Percentiles rank a stretch among this genome's conserved stretches.
Evolutionary conservation across 2,113 vertebrate genomes (phyloP).

Genomic region (Malurus alboscapulatus): DNA sequence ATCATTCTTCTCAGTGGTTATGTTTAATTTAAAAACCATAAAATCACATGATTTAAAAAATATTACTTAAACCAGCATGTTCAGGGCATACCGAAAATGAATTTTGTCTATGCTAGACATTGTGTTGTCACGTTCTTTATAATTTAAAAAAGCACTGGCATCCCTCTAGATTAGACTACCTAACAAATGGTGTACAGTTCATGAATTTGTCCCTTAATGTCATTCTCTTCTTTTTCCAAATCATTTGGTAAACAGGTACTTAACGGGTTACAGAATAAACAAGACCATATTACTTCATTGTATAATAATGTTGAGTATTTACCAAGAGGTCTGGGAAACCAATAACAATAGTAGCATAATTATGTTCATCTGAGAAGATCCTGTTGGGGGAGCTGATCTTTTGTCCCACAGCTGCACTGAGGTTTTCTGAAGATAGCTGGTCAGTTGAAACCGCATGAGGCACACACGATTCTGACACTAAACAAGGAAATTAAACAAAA

Average conservation of each 20-base stretch:
- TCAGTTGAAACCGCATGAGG: constrained; percentile 86
- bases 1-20: not conserved
- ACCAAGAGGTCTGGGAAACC: constrained; percentile 97
- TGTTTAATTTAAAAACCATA: not conserved
- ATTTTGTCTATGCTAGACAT: not conserved
- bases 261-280: not conserved
- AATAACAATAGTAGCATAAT: constrained; percentile 83
- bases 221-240: not conserved
- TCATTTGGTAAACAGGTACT: not conserved
- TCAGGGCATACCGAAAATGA: not conserved
- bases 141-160: not conserved
- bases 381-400: constrained; percentile 93
- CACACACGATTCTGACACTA: constrained; percentile 69
- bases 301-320: constrained; percentile 50
- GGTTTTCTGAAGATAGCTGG: constrained; percentile 89
- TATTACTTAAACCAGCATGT: not conserved
- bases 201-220: not conserved
- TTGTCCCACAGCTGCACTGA: constrained; percentile 88
- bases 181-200: not conserved
- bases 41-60: not conserved
- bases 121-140: not conserved
- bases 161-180: not conserved
- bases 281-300: not conserved
- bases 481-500: constrained; percentile 28
- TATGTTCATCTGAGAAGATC: constrained; percentile 81